phyloP scores from a whole-genome alignment of 2,888 invertebrate species.

The Nesidiocoris tenuis region DNA sequence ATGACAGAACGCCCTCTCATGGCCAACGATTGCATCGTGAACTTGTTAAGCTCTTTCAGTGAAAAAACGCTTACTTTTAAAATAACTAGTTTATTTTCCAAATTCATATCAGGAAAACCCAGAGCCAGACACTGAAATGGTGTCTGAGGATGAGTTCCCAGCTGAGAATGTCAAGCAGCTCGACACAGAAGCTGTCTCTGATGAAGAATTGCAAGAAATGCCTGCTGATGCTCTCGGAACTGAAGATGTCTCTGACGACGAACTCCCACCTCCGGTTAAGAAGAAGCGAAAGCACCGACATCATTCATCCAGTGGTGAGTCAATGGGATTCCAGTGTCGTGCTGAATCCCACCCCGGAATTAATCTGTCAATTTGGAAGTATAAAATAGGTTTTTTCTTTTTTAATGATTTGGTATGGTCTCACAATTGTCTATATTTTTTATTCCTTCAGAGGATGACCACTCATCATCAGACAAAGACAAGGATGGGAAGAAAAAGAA shows the following conservation, averaged over 20 bases:
- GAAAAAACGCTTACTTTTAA: too few relatives aligned
- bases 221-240: conserved; percentile 48
- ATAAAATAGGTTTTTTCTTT: too few relatives aligned
- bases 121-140: conserved; percentile 72
- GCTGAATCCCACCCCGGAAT: too few relatives aligned
- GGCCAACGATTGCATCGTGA: too few relatives aligned
- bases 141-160: conserved; percentile 52
- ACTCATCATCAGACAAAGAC: conserved; percentile 61
- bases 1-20: too few relatives aligned
- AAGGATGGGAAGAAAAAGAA: conserved; percentile 19
- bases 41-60: too few relatives aligned
- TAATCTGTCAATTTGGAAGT: too few relatives aligned
- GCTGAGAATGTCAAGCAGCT: conserved; percentile 49
- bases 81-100: too few relatives aligned
- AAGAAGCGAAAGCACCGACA: conserved; percentile 41
- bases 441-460: conserved; percentile 77
- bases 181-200: conserved; percentile 79
- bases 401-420: too few relatives aligned
- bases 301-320: conserved; percentile 25
- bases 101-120: conserved; percentile 22
- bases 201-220: conserved; percentile 68
- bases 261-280: conserved; percentile 70
- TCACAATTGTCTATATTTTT: neutral
- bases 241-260: conserved; percentile 77
- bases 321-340: too few relatives aligned